These are phyloP conservation scores for Clarias gariepinus DNA, from an alignment of 2,113 vertebrate species.

Conservation along the genomic window DNA sequence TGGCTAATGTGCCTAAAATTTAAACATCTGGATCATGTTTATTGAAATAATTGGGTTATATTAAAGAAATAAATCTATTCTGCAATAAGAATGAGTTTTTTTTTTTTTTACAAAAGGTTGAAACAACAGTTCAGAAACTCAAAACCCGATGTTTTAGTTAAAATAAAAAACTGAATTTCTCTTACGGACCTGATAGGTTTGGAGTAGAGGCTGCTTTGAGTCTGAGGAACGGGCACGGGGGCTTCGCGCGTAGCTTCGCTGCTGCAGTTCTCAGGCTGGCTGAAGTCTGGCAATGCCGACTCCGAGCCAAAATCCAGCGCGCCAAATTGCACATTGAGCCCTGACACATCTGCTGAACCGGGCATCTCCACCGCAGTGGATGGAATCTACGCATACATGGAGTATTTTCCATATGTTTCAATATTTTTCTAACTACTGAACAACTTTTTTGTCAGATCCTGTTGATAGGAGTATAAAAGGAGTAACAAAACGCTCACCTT, in stretches of 20 bases:
- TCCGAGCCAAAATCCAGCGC: conserved; percentile 95
- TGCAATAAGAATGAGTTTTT: not conserved
- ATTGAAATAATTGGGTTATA: not conserved
- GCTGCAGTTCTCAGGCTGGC: conserved; percentile 76
- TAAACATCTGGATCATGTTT: not conserved
- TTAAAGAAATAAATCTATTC: not conserved
- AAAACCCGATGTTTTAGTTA: not conserved
- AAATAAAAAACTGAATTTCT: not conserved
- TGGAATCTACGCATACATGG: conserved; percentile 78
- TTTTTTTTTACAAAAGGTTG: too few relatives aligned
- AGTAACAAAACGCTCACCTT: conserved; percentile 74
- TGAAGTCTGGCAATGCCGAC: conserved; percentile 83
- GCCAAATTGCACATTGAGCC: conserved; percentile 94
- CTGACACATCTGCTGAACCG: conserved; percentile 86
- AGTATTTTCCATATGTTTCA: not conserved
- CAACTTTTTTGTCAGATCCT: not conserved
- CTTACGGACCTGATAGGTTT: conserved; percentile 81
- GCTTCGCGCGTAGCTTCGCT: conserved; percentile 71
- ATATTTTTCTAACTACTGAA: not conserved
- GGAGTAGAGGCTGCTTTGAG: conserved; percentile 85
- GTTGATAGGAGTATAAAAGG: not conserved
- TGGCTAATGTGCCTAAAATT: not conserved
- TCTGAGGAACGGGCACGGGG: conserved; percentile 60
- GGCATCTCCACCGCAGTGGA: conserved; percentile 96
- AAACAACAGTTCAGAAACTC: not conserved